Conservation (phyloP, 2,113 vertebrate species). For the Sebastes schlegelii region DNA sequence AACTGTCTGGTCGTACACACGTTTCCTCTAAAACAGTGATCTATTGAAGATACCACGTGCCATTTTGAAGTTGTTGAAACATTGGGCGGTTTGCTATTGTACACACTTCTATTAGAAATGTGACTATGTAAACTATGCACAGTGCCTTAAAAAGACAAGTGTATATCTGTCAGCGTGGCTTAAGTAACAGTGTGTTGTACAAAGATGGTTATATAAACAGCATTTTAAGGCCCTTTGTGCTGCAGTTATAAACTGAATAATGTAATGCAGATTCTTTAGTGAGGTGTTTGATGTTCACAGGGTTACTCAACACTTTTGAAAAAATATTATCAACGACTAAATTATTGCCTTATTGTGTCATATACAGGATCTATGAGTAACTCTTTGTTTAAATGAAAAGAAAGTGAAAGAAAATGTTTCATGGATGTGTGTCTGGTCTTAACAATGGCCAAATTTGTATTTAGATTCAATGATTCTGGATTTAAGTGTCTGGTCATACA, state of each 20-base stretch:
- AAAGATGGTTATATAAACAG: constrained; percentile 43
- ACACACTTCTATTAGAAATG: constrained; percentile 8
- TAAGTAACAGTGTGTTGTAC: constrained; percentile 35
- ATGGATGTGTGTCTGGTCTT: neutral
- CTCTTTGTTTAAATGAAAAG: neutral
- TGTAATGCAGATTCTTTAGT: too few relatives aligned
- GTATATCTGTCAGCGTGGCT: constrained; percentile 53
- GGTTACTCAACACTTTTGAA: too few relatives aligned
- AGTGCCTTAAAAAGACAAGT: constrained; percentile 41
- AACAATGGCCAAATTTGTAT: neutral
- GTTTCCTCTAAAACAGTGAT: constrained; percentile 11
- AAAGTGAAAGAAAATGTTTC: constrained; percentile 22
- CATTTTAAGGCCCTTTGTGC: constrained; percentile 48
- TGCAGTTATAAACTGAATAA: constrained; percentile 33
- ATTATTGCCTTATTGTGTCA: neutral
- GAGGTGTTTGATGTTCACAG: too few relatives aligned
- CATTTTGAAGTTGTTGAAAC: constrained; percentile 57
- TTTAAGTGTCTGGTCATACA: neutral
- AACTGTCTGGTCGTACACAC: neutral
- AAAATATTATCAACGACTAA: neutral
- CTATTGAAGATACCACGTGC: constrained; percentile 9
- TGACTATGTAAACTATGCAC: neutral
- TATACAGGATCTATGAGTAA: neutral
- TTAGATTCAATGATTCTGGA: neutral
- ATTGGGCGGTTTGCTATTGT: constrained; percentile 48